Evolutionary conservation across 1,140 invertebrate genomes (phyloP).

Genomic region (Limonius californicus): DNA sequence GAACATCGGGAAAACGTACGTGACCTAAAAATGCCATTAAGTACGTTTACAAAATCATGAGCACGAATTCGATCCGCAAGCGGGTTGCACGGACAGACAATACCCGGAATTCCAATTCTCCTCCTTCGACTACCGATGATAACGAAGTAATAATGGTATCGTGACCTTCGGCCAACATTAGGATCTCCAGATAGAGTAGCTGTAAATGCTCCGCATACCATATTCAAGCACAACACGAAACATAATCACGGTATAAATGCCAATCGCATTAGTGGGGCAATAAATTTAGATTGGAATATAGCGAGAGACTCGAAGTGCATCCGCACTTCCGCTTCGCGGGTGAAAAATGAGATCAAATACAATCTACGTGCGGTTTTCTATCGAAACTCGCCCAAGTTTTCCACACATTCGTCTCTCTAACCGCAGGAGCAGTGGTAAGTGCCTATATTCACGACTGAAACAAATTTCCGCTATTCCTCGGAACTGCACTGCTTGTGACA

Average conservation of each 20-base stretch:
- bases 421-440: conserved; percentile 10
- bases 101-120: background rate
- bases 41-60: conserved; percentile 24
- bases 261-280: background rate
- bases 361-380: conserved; percentile 25
- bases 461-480: conserved; percentile 24
- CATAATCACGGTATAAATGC: conserved; percentile 6
- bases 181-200: background rate
- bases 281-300: conserved; percentile 9
- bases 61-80: conserved; percentile 26
- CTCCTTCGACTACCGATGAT: background rate
- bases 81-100: conserved; percentile 15
- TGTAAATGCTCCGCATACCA: conserved; percentile 5
- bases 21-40: conserved; percentile 28
- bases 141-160: conserved; percentile 7
- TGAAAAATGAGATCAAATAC: conserved; percentile 24
- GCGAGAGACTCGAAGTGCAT: background rate
- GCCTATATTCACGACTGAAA: conserved; percentile 19
- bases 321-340: background rate
- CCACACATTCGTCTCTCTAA: conserved; percentile 21
- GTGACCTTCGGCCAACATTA: conserved; percentile 10
- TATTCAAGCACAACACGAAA: conserved; percentile 2
- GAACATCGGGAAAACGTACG: conserved; percentile 17
- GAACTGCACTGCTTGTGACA: conserved; percentile 21
- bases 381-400: conserved; percentile 21